A percentile compares a stretch with the other conserved stretches of the same genome.
Evolutionary conservation across 2,797 vertebrate genomes (phyloP).

Genomic region (Siniperca undulata): DNA sequence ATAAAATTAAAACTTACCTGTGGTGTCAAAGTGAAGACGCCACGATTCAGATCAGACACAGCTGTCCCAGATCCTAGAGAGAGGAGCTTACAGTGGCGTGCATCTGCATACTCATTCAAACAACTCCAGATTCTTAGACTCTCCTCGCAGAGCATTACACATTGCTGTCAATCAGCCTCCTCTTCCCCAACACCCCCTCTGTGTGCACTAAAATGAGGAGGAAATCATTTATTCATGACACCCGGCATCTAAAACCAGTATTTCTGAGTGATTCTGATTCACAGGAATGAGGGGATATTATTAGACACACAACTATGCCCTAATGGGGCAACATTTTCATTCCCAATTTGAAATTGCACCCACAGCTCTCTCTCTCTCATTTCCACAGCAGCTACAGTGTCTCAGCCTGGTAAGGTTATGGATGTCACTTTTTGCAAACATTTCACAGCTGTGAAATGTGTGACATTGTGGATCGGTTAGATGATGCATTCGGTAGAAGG

Average conservation of each 20-base stretch:
- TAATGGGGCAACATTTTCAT: slow-evolving; percentile 70
- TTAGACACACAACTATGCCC: slow-evolving; percentile 71
- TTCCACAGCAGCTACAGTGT: slow-evolving; percentile 45
- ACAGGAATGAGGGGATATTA: slow-evolving; percentile 74
- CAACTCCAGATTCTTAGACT: slow-evolving; percentile 44
- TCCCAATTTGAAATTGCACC: slow-evolving; percentile 57
- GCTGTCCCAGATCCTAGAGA: slow-evolving; percentile 53
- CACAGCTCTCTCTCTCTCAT: slow-evolving; percentile 42
- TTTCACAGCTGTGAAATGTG: slow-evolving; percentile 58
- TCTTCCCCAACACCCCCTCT: slow-evolving; percentile 34
- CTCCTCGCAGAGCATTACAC: slow-evolving; percentile 57
- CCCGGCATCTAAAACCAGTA: slow-evolving; percentile 71
- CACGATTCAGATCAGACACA: slow-evolving; percentile 41
- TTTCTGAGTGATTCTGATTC: slow-evolving; percentile 73
- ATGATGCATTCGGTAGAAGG: slow-evolving; percentile 27
- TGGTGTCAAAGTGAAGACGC: slow-evolving; percentile 31
- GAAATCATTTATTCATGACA: slow-evolving; percentile 85
- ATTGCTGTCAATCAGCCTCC: slow-evolving; percentile 76
- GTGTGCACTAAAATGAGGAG: slow-evolving; percentile 64
- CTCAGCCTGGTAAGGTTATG: slow-evolving; percentile 25
- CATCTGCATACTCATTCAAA: slow-evolving; percentile 73
- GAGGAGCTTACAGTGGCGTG: slow-evolving; percentile 41
- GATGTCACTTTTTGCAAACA: slow-evolving; percentile 58
- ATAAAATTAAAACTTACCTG: slow-evolving; percentile 30
- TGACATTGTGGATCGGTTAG: slow-evolving; percentile 22